Percentiles rank a stretch among this genome's conserved stretches.
These are phyloP conservation scores for Ophraella communa DNA, from an alignment of 2,888 invertebrate genomes.

Conservation along the genomic window DNA sequence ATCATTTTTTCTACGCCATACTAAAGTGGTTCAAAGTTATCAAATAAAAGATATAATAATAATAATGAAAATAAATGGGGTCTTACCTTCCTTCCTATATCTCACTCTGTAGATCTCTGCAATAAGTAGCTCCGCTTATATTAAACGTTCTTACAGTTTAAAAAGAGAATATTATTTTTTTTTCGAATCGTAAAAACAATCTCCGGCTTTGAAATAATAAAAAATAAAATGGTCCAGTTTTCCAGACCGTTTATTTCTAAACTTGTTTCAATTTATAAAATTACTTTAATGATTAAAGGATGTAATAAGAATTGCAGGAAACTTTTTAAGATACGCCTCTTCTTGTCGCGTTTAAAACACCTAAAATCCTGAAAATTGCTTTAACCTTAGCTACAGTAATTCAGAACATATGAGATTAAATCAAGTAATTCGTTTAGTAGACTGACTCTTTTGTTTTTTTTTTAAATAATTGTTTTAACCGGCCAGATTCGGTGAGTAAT, in stretches of 20 bases:
- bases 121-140: not conserved
- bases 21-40: too few relatives aligned
- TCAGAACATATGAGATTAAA: constrained; percentile 31
- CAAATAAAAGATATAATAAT: too few relatives aligned
- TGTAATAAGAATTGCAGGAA: not conserved
- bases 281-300: not conserved
- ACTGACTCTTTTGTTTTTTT: constrained; percentile 1
- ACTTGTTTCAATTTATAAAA: not conserved
- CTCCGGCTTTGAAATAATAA: not conserved
- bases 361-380: constrained; percentile 6
- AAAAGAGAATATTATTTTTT: too few relatives aligned
- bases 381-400: constrained; percentile 8
- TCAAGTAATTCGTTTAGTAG: constrained; percentile 30
- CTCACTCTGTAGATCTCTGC: too few relatives aligned
- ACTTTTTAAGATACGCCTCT: not conserved
- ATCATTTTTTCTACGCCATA: too few relatives aligned
- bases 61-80: too few relatives aligned
- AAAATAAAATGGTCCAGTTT: not conserved
- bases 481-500: too few relatives aligned
- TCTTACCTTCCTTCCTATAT: too few relatives aligned
- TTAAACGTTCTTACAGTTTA: too few relatives aligned
- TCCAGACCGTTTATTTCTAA: not conserved
- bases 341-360: not conserved
- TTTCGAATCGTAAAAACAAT: not conserved
- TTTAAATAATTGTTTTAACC: not conserved